Conservation (phyloP, 2,797 vertebrate species). For the Onychomys leucogaster region DNA sequence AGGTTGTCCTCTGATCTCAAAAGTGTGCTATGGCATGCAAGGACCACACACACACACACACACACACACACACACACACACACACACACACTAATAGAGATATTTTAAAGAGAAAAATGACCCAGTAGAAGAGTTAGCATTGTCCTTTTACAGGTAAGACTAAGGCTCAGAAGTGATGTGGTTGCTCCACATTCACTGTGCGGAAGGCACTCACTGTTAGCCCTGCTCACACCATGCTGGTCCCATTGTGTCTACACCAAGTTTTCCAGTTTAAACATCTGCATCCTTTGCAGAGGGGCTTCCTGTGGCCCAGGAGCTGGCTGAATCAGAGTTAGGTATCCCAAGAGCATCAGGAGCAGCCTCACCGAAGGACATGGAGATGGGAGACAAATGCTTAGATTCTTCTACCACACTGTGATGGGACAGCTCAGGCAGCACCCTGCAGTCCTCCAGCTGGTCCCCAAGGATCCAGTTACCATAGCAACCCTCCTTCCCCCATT, state of each 20-base stretch:
- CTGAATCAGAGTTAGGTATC: not conserved
- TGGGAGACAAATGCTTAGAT: not conserved
- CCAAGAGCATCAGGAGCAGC: not conserved
- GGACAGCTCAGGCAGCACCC: not conserved
- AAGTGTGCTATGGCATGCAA: not conserved
- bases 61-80: not conserved
- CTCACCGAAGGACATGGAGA: not conserved
- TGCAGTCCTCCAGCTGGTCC: not conserved
- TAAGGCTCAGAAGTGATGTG: not conserved
- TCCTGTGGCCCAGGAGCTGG: not conserved
- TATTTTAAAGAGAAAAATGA: not conserved
- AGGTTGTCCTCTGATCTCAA: not conserved
- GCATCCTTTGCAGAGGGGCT: not conserved
- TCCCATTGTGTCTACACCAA: not conserved
- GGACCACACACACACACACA: not conserved
- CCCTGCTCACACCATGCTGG: not conserved
- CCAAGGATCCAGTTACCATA: not conserved
- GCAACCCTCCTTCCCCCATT: not conserved
- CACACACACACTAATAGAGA: not conserved
- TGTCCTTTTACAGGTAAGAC: not conserved
- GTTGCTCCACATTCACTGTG: not conserved
- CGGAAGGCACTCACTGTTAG: fast-evolving
- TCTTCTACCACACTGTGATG: not conserved
- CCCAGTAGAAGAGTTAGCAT: not conserved
- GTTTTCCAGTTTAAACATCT: not conserved